phyloP scores from a whole-genome alignment of 2,113 vertebrate species.

The Corydoras maculifer region DNA sequence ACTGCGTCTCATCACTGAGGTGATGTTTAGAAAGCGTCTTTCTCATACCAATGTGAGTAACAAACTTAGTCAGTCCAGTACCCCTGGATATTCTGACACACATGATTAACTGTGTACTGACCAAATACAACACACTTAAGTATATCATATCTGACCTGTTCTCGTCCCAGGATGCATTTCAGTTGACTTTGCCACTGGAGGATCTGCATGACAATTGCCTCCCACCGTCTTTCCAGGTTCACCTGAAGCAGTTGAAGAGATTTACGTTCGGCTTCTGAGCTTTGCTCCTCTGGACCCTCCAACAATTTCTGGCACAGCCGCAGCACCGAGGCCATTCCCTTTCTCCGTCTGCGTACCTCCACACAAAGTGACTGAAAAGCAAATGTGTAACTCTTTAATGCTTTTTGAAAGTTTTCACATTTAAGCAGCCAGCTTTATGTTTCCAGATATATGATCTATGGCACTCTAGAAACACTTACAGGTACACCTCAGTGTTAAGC shows the following conservation, averaged over 20 bases:
- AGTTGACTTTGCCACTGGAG: constrained; percentile 93
- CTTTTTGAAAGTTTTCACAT: no score
- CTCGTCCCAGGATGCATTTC: constrained; percentile 71
- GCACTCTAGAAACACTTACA: no score
- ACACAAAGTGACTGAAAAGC: constrained; percentile 75
- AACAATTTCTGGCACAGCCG: constrained; percentile 88
- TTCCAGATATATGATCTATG: no score
- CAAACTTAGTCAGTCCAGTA: no score
- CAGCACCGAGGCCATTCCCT: constrained; percentile 84
- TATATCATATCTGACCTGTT: constrained; percentile 65
- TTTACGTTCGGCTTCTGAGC: constrained; percentile 80
- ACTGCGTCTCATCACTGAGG: background rate
- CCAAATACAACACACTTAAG: background rate
- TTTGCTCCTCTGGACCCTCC: constrained; percentile 75
- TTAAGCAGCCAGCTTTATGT: no score
- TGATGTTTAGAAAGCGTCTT: background rate
- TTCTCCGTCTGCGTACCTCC: constrained; percentile 81
- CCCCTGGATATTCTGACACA: no score
- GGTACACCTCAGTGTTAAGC: no score
- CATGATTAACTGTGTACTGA: no score
- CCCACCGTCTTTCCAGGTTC: constrained; percentile 94
- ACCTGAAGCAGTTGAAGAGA: constrained; percentile 88
- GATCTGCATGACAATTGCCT: constrained; percentile 96
- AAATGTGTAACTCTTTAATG: background rate
- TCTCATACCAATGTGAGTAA: no score